Evolutionary conservation across 2,888 invertebrate genomes (phyloP).

Genomic region (Galerucella nymphaeae): DNA sequence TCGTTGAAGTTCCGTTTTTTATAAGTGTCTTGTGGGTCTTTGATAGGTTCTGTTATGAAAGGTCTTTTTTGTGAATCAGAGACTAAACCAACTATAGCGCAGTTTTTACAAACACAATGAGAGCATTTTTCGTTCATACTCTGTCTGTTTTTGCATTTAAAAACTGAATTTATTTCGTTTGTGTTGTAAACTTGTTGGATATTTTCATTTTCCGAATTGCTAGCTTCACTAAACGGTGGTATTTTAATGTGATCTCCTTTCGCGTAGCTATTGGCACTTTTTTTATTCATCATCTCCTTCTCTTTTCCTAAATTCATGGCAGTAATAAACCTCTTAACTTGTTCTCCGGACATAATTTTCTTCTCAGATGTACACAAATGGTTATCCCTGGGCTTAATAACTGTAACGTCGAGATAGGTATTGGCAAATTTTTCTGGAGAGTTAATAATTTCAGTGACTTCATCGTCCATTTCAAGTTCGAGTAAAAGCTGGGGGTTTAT

Average conservation of each 20-base stretch:
- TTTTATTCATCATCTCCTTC: not conserved
- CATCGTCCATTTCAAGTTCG: slow-evolving; percentile 60
- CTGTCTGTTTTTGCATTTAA: slow-evolving; percentile 55
- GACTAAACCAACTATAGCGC: slow-evolving; percentile 60
- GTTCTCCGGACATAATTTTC: slow-evolving; percentile 50
- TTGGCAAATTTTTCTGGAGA: slow-evolving; percentile 54
- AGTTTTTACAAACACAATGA: slow-evolving; percentile 62
- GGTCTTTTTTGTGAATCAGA: slow-evolving; percentile 62
- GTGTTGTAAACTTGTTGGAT: slow-evolving; percentile 56
- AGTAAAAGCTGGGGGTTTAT: slow-evolving; percentile 56
- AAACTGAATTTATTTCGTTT: slow-evolving; percentile 51
- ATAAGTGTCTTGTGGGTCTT: slow-evolving; percentile 36
- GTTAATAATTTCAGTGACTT: slow-evolving; percentile 55
- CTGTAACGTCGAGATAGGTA: slow-evolving; percentile 59
- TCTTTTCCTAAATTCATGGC: slow-evolving; percentile 52
- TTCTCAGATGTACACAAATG: slow-evolving; percentile 47
- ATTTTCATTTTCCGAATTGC: slow-evolving; percentile 21
- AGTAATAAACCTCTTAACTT: slow-evolving; percentile 53
- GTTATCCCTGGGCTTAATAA: slow-evolving; percentile 56
- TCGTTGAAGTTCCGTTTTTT: slow-evolving; percentile 21
- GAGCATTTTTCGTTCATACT: slow-evolving; percentile 50
- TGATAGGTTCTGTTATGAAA: slow-evolving; percentile 50
- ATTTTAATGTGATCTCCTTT: slow-evolving; percentile 22
- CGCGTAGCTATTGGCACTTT: slow-evolving; percentile 22
- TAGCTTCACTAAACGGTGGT: slow-evolving; percentile 13